phyloP scores from a whole-genome alignment of 2,888 invertebrate species.

The Latrodectus hesperus region DNA sequence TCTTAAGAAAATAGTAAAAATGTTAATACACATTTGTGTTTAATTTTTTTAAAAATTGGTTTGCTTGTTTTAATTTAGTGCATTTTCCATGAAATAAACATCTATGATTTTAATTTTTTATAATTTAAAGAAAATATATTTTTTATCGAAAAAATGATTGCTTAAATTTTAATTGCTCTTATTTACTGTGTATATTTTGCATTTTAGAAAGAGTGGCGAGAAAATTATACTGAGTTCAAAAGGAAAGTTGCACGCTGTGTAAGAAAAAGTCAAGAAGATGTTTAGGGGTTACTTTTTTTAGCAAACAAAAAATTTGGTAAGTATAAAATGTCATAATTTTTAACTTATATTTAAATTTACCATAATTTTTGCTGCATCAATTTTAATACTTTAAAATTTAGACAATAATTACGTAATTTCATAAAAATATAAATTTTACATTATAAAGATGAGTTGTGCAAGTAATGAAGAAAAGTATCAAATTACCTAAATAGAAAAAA shows the following conservation, averaged over 20 bases:
- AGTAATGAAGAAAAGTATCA: too few species aligned
- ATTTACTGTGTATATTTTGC: constrained; percentile 73
- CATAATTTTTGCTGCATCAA: not conserved
- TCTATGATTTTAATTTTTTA: too few species aligned
- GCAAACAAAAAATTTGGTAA: constrained; percentile 38
- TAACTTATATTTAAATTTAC: not conserved
- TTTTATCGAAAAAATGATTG: too few species aligned
- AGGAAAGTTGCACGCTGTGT: constrained; percentile 98
- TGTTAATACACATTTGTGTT: too few species aligned
- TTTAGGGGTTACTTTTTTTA: constrained; percentile 64
- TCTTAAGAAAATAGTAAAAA: too few species aligned
- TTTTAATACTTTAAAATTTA: not conserved
- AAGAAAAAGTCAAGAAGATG: constrained; percentile 97
- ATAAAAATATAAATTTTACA: not conserved
- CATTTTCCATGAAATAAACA: not conserved
- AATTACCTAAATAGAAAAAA: too few species aligned
- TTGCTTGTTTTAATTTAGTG: too few species aligned
- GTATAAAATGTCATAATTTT: not conserved
- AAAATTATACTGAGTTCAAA: constrained; percentile 97
- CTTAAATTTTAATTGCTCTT: not conserved
- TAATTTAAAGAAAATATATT: too few species aligned
- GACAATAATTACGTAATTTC: not conserved
- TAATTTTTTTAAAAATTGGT: too few species aligned
- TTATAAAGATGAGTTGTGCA: too few species aligned
- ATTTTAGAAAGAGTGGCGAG: constrained; percentile 97